Conservation (phyloP, 2,113 vertebrate species). For the Menura novaehollandiae region DNA sequence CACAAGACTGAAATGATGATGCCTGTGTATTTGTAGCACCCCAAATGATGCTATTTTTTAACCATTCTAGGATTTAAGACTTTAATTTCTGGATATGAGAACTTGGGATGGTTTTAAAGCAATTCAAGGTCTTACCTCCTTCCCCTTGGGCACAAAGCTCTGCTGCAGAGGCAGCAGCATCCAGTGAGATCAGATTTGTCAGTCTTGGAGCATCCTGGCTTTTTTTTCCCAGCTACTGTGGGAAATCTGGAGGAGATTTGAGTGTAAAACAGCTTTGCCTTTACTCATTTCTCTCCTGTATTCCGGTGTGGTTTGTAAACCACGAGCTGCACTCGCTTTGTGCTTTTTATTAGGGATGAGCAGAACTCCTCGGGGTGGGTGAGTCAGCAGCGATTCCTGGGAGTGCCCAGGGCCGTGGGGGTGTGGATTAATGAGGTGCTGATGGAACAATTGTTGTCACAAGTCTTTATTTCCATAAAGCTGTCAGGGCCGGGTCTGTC, state of each 20-base stretch:
- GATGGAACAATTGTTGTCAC: background rate
- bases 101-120: background rate
- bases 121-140: background rate
- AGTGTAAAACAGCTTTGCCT: background rate
- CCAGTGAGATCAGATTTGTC: background rate
- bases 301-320: background rate
- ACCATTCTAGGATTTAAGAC: background rate
- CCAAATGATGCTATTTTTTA: background rate
- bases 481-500: background rate
- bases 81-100: background rate
- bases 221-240: background rate
- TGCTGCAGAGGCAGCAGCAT: background rate
- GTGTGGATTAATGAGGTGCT: fast-evolving
- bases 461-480: background rate
- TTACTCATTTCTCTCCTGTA: background rate
- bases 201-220: background rate
- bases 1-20: background rate
- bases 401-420: background rate
- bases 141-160: background rate
- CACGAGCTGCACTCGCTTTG: background rate
- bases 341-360: background rate
- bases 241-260: background rate
- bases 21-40: background rate
- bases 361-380: background rate
- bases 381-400: background rate